Conservation (phyloP, 2,113 vertebrate species). For the Macrotis lagotis region DNA sequence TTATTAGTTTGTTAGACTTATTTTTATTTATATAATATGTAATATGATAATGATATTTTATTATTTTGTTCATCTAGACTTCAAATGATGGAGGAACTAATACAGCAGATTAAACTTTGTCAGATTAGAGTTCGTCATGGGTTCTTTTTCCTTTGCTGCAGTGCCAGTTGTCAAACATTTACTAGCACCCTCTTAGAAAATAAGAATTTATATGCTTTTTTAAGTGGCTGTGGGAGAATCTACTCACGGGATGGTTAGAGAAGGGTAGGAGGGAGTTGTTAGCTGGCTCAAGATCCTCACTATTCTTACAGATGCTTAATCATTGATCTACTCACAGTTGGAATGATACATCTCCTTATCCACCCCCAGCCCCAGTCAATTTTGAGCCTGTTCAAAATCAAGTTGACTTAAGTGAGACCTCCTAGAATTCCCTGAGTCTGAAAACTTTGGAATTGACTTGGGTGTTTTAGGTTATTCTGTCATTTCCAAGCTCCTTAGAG, state of each 20-base stretch:
- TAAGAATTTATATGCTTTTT: not conserved
- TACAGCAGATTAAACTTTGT: too few relatives aligned
- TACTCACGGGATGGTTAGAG: not conserved
- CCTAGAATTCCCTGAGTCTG: not conserved
- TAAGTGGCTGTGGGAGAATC: not conserved
- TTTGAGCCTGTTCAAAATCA: not conserved
- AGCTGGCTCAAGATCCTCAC: not conserved
- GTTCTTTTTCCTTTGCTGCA: too few relatives aligned
- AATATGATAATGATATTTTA: too few relatives aligned
- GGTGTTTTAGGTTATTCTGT: not conserved
- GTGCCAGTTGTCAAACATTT: too few relatives aligned
- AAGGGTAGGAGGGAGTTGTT: not conserved
- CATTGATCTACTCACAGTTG: not conserved
- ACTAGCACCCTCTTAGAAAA: too few relatives aligned
- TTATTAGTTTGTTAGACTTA: too few relatives aligned
- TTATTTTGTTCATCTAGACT: too few relatives aligned
- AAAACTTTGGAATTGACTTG: not conserved
- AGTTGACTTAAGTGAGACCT: not conserved
- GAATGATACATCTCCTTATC: not conserved
- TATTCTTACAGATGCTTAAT: not conserved
- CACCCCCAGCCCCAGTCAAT: too few relatives aligned
- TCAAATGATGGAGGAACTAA: too few relatives aligned
- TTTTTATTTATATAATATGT: too few relatives aligned
- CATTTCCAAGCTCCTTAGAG: not conserved
- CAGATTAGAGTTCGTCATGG: too few relatives aligned